Evolutionary conservation across 2,888 invertebrate genomes (phyloP), one percentile per base, ranked within the genome.

Genomic region (Hyppa rectilinea): DNA sequence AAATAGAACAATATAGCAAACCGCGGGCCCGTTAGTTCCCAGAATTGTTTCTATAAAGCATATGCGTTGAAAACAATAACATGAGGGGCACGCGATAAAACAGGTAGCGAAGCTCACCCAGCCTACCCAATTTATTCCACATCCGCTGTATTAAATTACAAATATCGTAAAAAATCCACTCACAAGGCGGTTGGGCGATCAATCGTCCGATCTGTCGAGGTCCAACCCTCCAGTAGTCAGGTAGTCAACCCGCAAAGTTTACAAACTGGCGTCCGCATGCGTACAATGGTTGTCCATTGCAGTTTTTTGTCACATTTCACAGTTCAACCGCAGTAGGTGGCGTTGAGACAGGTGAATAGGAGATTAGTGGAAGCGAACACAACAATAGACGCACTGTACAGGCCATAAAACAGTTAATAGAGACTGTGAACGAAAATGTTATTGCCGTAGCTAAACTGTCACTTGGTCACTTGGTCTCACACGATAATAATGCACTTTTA

Each of bases 231-330:
- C 87, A 89, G 90, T 89, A 89, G 91, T 92, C 94, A 95, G 95
- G 95, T 95, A 95, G 94, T 91, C 85, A 88, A 87, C 91, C 95
- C 94, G 87, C 93, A 93, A 94, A 94, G 94, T 95, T 94, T 95
- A 94, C 95, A 92, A 93, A 94, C 92, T 88, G 81, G 87, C 85
- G 89, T 90, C 91, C 91, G 83, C 89, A 85, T 85, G 84, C 78
- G 79, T 83, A 93, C 92, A 92, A 92, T 89, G 88, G 90, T 85
- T 83, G 88, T 88, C 90, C 93, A 93, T 94, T 94, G 94, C 95
- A 92, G 94, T 94, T 95, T 95, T 95, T 95, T 95, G 93, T 95
- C 95, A 94, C 95, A 95, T 95, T 95, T 94, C 94, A 95, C 93
- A 93, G 94, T 92, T 89, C 86, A 89, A 92, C 93, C 92, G 89